Evolutionary conservation across 2,797 vertebrate genomes (phyloP).

Genomic region (Numenius phaeopus): DNA sequence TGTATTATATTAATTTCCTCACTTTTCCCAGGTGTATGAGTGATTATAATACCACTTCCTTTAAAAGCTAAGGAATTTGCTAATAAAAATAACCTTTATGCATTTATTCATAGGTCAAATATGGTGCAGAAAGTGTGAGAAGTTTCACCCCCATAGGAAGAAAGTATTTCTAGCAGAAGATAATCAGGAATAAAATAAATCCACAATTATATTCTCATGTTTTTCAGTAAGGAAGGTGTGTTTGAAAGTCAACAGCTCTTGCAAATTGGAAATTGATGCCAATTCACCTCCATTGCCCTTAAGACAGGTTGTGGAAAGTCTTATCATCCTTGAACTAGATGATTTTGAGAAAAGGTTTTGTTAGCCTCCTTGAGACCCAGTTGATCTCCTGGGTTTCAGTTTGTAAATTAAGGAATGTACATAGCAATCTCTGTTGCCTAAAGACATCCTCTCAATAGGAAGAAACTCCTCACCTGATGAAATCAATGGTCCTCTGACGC

Average conservation of each 20-base stretch:
- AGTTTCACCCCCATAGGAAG: not conserved
- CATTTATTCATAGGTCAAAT: constrained; percentile 45
- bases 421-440: not conserved
- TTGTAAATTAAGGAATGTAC: not conserved
- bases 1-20: constrained; percentile 69
- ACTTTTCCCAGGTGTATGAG: constrained; percentile 62
- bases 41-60: constrained; percentile 59
- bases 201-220: not conserved
- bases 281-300: not conserved
- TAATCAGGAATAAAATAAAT: not conserved
- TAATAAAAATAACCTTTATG: constrained; percentile 55
- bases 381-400: not conserved
- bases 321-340: not conserved
- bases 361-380: not conserved
- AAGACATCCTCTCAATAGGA: not conserved
- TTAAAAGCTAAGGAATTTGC: constrained; percentile 62
- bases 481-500: not conserved
- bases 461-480: not conserved
- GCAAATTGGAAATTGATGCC: not conserved
- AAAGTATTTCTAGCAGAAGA: not conserved
- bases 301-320: not conserved
- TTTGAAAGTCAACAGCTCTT: not conserved
- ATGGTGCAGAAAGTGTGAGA: not conserved
- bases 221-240: not conserved
- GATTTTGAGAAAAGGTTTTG: not conserved